phyloP scores from a whole-genome alignment of 1,140 invertebrate genomes.

The Condylostylus longicornis region DNA sequence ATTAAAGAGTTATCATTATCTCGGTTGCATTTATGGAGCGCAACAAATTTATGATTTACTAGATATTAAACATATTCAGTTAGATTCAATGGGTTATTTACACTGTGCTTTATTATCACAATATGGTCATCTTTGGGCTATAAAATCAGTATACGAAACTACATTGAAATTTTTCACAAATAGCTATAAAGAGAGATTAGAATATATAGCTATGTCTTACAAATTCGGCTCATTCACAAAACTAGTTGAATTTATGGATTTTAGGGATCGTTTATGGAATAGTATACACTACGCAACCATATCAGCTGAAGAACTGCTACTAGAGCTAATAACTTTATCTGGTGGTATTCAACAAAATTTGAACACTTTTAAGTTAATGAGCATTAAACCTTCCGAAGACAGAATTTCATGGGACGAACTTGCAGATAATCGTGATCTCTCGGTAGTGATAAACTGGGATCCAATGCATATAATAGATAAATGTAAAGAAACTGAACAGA shows the following conservation, averaged over 20 bases:
- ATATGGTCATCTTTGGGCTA: slow-evolving; percentile 49
- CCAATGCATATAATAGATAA: slow-evolving; percentile 29
- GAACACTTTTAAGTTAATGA: slow-evolving; percentile 24
- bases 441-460: slow-evolving; percentile 42
- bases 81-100: slow-evolving; percentile 79
- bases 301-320: slow-evolving; percentile 61
- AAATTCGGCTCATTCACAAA: slow-evolving; percentile 89
- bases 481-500: slow-evolving; percentile 19
- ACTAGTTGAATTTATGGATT: slow-evolving; percentile 78
- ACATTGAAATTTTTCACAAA: slow-evolving; percentile 74
- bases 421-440: slow-evolving; percentile 43
- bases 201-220: slow-evolving; percentile 81
- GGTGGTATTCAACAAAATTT: slow-evolving; percentile 26
- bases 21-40: slow-evolving; percentile 55
- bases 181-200: slow-evolving; percentile 78
- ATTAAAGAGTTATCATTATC: slow-evolving; percentile 51
- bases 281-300: slow-evolving; percentile 67
- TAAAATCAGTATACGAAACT: slow-evolving; percentile 45
- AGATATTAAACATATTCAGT: slow-evolving; percentile 88
- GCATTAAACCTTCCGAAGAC: slow-evolving; percentile 34
- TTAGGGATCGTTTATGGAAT: slow-evolving; percentile 62
- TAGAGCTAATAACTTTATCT: slow-evolving; percentile 47
- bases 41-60: slow-evolving; percentile 50
- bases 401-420: slow-evolving; percentile 35
- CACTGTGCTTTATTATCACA: slow-evolving; percentile 56